These are phyloP conservation scores for Leucoma salicis DNA, from an alignment of 2,888 invertebrate genomes.

Conservation along the genomic window DNA sequence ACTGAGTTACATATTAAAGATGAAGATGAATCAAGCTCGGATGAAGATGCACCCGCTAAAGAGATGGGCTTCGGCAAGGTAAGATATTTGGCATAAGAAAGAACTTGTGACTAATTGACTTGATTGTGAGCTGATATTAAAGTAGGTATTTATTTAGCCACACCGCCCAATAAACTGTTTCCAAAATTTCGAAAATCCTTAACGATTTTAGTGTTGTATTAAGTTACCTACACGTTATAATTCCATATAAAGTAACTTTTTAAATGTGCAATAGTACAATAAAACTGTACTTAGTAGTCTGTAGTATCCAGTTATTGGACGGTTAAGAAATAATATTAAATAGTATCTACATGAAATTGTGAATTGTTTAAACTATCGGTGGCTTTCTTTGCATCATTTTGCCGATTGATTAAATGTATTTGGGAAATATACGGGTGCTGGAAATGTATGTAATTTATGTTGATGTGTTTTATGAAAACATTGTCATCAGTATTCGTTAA, in stretches of 20 bases:
- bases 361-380: no score
- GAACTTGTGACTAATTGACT: conserved; percentile 4
- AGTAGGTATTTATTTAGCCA: background rate
- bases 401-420: conserved; percentile 5
- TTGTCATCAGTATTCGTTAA: conserved; percentile 35
- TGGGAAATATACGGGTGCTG: conserved; percentile 16
- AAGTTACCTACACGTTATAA: background rate
- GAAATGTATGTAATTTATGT: conserved; percentile 15
- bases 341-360: no score
- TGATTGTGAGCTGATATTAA: conserved; percentile 5
- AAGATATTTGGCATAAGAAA: conserved; percentile 20
- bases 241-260: no score
- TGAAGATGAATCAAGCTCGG: conserved; percentile 78
- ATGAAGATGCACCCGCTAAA: conserved; percentile 69
- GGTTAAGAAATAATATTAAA: background rate
- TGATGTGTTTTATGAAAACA: conserved; percentile 24
- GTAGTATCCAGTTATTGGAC: background rate
- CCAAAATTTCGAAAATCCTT: background rate
- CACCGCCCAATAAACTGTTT: background rate
- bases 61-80: conserved; percentile 82
- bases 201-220: background rate
- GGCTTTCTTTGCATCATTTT: conserved; percentile 3
- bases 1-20: conserved; percentile 87
- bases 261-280: no score
- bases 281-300: background rate